phyloP scores from a whole-genome alignment of 30 jellyfish, hydroid and myxozoan species.

The Catostylus mosaicus region DNA sequence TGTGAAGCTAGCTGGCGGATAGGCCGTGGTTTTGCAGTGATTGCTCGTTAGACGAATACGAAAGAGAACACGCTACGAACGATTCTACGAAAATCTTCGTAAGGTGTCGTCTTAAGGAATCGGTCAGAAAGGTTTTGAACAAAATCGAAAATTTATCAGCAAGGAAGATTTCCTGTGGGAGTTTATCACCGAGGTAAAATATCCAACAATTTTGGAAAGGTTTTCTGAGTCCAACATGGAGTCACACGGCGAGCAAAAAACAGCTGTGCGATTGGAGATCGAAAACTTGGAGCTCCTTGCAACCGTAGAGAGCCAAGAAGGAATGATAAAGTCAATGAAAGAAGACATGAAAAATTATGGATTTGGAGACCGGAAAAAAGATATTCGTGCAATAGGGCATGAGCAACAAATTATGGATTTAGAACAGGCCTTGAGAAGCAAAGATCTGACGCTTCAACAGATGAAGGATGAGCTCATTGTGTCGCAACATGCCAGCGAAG shows the following conservation, averaged over 20 bases:
- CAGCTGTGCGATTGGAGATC: slow-evolving; percentile 83
- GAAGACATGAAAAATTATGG: slow-evolving; percentile 75
- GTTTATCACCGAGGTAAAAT: not conserved
- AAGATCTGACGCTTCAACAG: slow-evolving; percentile 85
- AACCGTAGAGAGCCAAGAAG: slow-evolving; percentile 95
- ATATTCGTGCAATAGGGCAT: slow-evolving; percentile 79
- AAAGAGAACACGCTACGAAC: not conserved
- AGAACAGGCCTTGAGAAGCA: slow-evolving; percentile 78
- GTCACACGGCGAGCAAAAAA: slow-evolving; percentile 44
- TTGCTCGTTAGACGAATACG: slow-evolving; percentile 26
- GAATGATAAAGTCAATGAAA: slow-evolving; percentile 73
- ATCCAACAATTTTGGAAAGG: not conserved
- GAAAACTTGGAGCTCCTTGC: slow-evolving; percentile 94
- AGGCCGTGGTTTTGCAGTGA: slow-evolving; percentile 26
- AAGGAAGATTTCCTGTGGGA: no score
- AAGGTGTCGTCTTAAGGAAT: not conserved
- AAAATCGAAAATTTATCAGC: not conserved
- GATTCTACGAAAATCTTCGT: not conserved
- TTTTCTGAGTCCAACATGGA: slow-evolving; percentile 26
- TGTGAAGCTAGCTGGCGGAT: slow-evolving; percentile 33
- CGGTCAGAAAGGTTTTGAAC: not conserved
- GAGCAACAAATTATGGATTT: slow-evolving; percentile 89
- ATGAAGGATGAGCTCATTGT: slow-evolving; percentile 77
- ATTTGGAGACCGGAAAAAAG: slow-evolving; percentile 70
- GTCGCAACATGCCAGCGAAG: slow-evolving; percentile 81